A percentile compares a stretch with the other conserved stretches of the same genome.
These are phyloP conservation scores for Nycticebus coucang DNA, from an alignment of 2,113 vertebrate genomes.

Conservation along the genomic window DNA sequence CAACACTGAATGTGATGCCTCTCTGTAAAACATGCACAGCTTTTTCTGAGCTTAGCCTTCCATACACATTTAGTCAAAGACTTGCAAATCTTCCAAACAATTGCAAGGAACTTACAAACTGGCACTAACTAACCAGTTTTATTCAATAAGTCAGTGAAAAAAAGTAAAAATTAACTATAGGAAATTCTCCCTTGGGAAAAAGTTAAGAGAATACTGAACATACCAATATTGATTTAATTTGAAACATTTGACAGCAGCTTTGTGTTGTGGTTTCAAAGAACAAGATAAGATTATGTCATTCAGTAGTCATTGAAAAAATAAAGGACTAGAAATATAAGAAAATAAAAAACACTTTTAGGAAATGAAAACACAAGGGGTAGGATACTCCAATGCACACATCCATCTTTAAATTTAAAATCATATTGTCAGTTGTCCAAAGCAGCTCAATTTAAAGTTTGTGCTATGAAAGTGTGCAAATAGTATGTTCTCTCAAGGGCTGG, in stretches of 20 bases:
- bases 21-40: background rate
- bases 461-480: slow-evolving; percentile 17
- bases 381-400: background rate
- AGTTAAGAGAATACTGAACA: slow-evolving; percentile 22
- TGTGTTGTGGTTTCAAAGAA: slow-evolving; percentile 45
- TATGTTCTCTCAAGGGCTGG: background rate
- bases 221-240: background rate
- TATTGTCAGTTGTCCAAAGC: slow-evolving; percentile 1
- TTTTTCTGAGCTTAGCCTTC: background rate
- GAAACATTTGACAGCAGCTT: slow-evolving; percentile 14
- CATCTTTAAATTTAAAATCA: slow-evolving; percentile 57
- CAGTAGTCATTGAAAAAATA: slow-evolving; percentile 16
- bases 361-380: background rate
- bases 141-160: slow-evolving; percentile 29
- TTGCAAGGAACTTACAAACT: slow-evolving; percentile 26
- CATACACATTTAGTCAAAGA: background rate
- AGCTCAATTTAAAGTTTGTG: slow-evolving; percentile 49
- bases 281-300: slow-evolving; percentile 6
- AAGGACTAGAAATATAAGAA: background rate
- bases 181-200: slow-evolving; percentile 22
- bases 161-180: slow-evolving; percentile 15
- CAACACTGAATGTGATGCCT: background rate
- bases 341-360: slow-evolving; percentile 41
- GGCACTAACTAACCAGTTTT: background rate
- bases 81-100: slow-evolving; percentile 40